These are phyloP conservation scores for Falco cherrug DNA, from an alignment of 2,797 vertebrate genomes.

Conservation along the genomic window DNA sequence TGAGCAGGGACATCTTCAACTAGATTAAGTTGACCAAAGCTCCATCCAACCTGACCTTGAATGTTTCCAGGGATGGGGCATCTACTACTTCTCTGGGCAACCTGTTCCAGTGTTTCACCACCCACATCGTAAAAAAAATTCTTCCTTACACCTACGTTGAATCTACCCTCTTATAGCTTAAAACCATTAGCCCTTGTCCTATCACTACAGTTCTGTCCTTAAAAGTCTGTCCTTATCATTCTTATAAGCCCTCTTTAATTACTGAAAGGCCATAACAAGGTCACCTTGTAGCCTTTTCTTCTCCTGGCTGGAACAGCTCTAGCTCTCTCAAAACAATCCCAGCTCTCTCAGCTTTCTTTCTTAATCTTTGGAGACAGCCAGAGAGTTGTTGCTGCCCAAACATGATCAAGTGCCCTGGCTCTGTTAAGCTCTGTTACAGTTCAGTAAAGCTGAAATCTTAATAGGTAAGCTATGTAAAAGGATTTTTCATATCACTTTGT, in stretches of 20 bases:
- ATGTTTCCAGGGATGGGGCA: background rate
- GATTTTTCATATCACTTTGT: background rate
- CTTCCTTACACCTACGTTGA: background rate
- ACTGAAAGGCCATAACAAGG: background rate
- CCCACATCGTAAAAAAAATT: background rate
- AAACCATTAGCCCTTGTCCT: fast-evolving
- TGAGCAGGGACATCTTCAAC: background rate
- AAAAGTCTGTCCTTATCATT: background rate
- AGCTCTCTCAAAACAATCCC: background rate
- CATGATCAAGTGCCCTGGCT: background rate
- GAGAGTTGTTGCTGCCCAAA: background rate
- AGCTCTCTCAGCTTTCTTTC: background rate
- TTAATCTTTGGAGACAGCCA: background rate
- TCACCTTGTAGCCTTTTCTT: background rate
- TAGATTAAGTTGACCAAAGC: background rate
- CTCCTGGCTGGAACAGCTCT: background rate
- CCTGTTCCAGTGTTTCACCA: background rate
- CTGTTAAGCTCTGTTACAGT: background rate
- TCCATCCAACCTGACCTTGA: background rate
- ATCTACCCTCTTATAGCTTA: background rate
- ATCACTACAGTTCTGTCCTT: background rate
- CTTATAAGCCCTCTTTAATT: background rate
- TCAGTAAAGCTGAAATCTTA: background rate
- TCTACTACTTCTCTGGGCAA: background rate
- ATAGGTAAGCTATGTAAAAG: background rate